Conservation (phyloP, 2,797 vertebrate genomes). For the Streptopelia turtur region DNA sequence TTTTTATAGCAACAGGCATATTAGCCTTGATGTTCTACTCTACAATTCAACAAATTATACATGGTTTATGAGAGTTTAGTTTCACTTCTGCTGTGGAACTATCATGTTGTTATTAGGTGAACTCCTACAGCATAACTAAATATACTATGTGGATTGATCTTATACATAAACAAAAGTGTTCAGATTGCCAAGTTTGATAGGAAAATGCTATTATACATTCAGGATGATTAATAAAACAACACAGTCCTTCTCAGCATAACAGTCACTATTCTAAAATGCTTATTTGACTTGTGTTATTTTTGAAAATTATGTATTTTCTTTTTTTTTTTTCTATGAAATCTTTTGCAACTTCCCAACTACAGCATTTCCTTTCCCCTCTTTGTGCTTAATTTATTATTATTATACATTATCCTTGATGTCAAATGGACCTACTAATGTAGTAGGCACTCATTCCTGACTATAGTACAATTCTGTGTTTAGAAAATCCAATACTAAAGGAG, state of each 20-base stretch:
- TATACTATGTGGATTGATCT: neutral
- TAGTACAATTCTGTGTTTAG: neutral
- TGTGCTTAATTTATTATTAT: neutral
- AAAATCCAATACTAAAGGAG: neutral
- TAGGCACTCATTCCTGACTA: neutral
- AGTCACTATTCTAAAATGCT: neutral
- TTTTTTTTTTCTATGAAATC: neutral
- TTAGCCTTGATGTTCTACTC: neutral
- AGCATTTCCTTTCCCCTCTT: neutral
- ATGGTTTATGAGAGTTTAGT: neutral
- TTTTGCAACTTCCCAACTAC: neutral
- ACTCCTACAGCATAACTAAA: neutral
- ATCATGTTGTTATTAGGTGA: neutral
- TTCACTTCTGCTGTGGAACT: neutral
- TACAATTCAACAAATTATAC: neutral
- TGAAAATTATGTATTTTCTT: neutral
- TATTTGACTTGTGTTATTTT: neutral
- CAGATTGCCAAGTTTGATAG: neutral
- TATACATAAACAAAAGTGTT: neutral
- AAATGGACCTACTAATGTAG: neutral
- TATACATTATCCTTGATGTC: neutral
- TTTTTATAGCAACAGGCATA: neutral
- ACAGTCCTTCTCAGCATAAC: neutral
- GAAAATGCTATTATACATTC: neutral
- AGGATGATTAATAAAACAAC: neutral